These are phyloP conservation scores for Bombus waltoni DNA, from an alignment of 1,140 invertebrate species.

Conservation along the genomic window DNA sequence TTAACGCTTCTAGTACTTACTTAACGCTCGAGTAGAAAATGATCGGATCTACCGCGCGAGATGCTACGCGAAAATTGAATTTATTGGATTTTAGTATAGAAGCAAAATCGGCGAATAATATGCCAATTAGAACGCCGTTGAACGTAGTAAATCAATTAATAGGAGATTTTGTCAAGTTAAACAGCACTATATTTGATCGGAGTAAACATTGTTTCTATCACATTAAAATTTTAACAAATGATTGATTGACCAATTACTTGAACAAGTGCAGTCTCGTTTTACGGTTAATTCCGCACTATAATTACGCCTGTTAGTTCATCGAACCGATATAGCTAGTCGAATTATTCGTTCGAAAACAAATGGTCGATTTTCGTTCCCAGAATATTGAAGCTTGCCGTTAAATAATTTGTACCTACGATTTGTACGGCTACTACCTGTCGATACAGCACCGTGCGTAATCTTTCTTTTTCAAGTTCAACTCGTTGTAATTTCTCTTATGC, in stretches of 20 bases:
- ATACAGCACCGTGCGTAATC: too few relatives aligned
- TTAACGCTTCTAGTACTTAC: not conserved
- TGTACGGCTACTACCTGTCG: not conserved
- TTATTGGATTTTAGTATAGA: not conserved
- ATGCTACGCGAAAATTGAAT: not conserved
- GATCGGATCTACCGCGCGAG: not conserved
- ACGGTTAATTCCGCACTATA: slow-evolving; percentile 17
- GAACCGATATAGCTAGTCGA: slow-evolving; percentile 5
- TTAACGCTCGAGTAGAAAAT: not conserved
- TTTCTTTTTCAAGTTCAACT: not conserved
- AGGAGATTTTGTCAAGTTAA: not conserved
- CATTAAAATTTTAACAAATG: slow-evolving; percentile 3
- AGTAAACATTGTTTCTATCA: not conserved
- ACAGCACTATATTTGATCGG: not conserved
- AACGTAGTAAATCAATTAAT: not conserved
- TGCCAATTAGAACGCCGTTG: not conserved
- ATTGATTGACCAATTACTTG: not conserved
- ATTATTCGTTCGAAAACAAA: slow-evolving; percentile 32
- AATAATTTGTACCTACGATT: slow-evolving; percentile 2
- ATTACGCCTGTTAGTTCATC: slow-evolving; percentile 18
- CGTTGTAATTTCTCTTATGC: too few relatives aligned
- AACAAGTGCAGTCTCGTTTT: slow-evolving; percentile 4
- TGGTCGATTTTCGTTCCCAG: not conserved
- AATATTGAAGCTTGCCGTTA: not conserved
- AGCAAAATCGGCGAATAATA: not conserved